Evolutionary conservation across 2,797 vertebrate species (phyloP).

Genomic region (Phrynocephalus vlangalii): DNA sequence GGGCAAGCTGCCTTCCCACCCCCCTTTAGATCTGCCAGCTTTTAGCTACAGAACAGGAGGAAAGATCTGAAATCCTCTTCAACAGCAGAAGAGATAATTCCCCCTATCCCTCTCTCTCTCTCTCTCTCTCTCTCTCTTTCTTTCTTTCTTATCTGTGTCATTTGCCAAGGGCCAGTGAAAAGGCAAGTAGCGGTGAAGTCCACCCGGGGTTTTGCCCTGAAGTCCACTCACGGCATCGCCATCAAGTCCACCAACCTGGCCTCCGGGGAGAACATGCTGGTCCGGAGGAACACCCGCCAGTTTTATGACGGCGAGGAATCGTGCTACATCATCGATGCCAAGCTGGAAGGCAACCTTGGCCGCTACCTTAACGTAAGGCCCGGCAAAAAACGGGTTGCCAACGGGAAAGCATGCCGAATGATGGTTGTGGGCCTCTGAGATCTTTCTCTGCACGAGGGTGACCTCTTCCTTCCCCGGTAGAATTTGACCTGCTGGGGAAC

Average conservation of each 20-base stretch:
- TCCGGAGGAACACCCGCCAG: slow-evolving; percentile 86
- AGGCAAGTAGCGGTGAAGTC: slow-evolving; percentile 97
- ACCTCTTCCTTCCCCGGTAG: no score
- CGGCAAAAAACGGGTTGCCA: no score
- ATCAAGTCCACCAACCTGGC: slow-evolving; percentile 86
- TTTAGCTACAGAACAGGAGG: no score
- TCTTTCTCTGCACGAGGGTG: neutral
- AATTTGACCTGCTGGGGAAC: neutral
- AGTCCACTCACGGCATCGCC: slow-evolving; percentile 89
- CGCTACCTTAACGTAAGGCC: slow-evolving; percentile 94
- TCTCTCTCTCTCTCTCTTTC: neutral
- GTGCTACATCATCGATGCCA: slow-evolving; percentile 98
- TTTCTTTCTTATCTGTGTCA: neutral
- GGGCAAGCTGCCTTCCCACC: no score
- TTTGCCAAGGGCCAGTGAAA: slow-evolving; percentile 83
- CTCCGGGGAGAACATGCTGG: slow-evolving; percentile 76
- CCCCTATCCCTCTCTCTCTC: no score
- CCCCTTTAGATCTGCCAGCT: no score
- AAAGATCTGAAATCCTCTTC: no score
- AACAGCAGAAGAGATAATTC: no score
- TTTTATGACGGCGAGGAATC: slow-evolving; percentile 98
- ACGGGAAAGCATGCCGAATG: neutral
- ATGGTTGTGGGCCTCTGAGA: neutral
- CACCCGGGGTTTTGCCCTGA: slow-evolving; percentile 92
- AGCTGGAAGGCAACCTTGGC: slow-evolving; percentile 96